phyloP scores from a whole-genome alignment of 2,113 vertebrate genomes.

The Brienomyrus brachyistius region DNA sequence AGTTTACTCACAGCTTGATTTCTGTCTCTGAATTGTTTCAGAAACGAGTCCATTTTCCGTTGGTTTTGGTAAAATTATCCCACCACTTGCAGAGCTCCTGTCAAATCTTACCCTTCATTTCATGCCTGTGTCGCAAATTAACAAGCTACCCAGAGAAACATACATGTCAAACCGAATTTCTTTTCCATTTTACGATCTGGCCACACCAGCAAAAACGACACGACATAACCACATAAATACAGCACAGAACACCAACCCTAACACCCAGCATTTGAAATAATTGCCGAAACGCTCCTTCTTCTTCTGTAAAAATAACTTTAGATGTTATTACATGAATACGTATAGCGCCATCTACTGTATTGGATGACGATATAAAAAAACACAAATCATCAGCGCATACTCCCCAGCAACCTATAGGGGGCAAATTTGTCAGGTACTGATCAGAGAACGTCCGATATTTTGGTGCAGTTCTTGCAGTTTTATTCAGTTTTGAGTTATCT shows the following conservation, averaged over 20 bases:
- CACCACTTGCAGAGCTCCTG: too few relatives aligned
- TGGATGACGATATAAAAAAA: not conserved
- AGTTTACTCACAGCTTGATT: constrained; percentile 41
- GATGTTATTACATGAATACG: too few relatives aligned
- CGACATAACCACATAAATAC: not conserved
- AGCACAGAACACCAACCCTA: not conserved
- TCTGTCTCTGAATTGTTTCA: constrained; percentile 31
- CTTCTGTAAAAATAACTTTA: not conserved
- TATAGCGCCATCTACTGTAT: not conserved
- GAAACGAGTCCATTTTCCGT: constrained; percentile 33
- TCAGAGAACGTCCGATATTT: not conserved
- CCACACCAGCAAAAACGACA: not conserved
- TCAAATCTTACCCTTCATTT: not conserved
- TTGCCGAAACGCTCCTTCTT: not conserved
- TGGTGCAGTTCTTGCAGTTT: not conserved
- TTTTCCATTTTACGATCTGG: not conserved
- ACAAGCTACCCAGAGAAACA: not conserved
- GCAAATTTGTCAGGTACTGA: not conserved
- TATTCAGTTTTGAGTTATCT: not conserved
- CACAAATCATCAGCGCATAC: not conserved
- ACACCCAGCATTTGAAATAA: not conserved
- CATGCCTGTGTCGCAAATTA: not conserved
- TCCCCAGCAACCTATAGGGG: not conserved
- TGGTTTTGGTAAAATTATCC: not conserved
- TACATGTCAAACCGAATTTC: not conserved